Conservation (phyloP, 2,113 vertebrate genomes). For the Grus americana region DNA sequence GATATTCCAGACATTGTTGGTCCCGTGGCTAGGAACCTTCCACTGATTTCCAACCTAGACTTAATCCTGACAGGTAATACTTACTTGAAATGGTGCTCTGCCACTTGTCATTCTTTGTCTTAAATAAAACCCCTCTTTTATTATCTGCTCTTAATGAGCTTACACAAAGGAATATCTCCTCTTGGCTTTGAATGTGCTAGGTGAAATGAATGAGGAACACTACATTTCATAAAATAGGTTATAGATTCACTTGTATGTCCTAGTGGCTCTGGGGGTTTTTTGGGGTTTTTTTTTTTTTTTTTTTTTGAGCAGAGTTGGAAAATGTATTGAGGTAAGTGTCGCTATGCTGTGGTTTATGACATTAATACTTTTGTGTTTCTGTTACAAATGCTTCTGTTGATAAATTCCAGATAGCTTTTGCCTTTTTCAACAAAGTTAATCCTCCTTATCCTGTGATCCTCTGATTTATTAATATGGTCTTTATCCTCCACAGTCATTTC, state of each 20-base stretch:
- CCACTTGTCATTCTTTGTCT: background rate
- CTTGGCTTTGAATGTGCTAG: background rate
- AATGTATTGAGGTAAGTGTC: background rate
- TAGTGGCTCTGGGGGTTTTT: background rate
- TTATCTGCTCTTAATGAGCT: background rate
- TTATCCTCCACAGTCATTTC: background rate
- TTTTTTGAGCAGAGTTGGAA: background rate
- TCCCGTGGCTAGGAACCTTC: background rate
- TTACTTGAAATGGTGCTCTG: background rate
- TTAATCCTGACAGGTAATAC: background rate
- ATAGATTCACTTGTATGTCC: background rate
- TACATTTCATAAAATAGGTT: background rate
- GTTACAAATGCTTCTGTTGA: background rate
- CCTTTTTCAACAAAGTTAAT: background rate
- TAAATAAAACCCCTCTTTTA: background rate
- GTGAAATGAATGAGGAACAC: background rate
- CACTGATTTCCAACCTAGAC: background rate
- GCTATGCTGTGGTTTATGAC: background rate
- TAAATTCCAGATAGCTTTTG: conserved; percentile 2
- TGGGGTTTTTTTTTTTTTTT: background rate
- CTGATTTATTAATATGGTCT: background rate
- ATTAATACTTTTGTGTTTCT: background rate
- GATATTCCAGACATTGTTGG: background rate
- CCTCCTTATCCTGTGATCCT: background rate
- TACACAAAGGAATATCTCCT: background rate